phyloP scores from a whole-genome alignment of 1,140 invertebrate genomes.

The Magallana gigas region DNA sequence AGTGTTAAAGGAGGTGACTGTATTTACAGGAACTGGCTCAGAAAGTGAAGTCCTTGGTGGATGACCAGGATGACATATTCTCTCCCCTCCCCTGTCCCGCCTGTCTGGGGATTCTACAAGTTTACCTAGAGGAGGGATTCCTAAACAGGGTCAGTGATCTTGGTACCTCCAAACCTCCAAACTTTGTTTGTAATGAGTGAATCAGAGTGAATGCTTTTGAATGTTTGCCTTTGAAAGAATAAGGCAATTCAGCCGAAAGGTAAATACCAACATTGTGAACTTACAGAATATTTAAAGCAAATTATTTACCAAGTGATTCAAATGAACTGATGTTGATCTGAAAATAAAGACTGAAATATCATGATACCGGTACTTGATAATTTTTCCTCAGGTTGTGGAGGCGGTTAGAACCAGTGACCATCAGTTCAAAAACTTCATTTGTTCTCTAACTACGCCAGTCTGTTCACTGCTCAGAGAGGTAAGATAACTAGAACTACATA shows the following conservation, averaged over 20 bases:
- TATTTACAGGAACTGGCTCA: slow-evolving; percentile 34
- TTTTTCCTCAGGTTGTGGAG: slow-evolving; percentile 57
- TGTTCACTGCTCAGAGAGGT: slow-evolving; percentile 71
- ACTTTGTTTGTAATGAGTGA: too few relatives aligned
- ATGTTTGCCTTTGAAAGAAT: too few relatives aligned
- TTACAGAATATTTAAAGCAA: too few relatives aligned
- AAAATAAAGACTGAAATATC: too few relatives aligned
- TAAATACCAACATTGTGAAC: too few relatives aligned
- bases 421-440: slow-evolving; percentile 65
- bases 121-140: slow-evolving; percentile 61
- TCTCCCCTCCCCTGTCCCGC: slow-evolving; percentile 48
- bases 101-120: slow-evolving; percentile 70
- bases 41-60: slow-evolving; percentile 40
- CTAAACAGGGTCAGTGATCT: slow-evolving; percentile 58
- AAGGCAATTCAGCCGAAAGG: too few relatives aligned
- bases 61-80: neutral
- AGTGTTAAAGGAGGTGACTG: neutral
- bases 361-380: too few relatives aligned
- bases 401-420: slow-evolving; percentile 62
- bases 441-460: slow-evolving; percentile 71
- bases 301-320: too few relatives aligned
- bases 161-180: too few relatives aligned
- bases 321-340: too few relatives aligned
- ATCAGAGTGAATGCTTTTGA: too few relatives aligned
- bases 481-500: slow-evolving; percentile 24